These are phyloP conservation scores for Ormia ochracea DNA, from an alignment of 2,888 invertebrate genomes.

Conservation along the genomic window DNA sequence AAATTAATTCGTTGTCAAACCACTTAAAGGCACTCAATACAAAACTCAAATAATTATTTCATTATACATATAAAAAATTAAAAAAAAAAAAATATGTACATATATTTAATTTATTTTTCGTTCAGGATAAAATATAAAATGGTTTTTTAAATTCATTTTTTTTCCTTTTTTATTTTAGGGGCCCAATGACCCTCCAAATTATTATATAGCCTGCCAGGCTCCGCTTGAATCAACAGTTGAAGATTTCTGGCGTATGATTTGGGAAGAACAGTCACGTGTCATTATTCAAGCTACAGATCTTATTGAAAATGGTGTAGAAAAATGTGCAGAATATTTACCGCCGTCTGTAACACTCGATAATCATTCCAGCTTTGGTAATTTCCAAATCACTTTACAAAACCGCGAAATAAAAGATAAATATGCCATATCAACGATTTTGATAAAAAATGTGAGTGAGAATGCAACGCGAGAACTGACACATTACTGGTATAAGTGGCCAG, in stretches of 20 bases:
- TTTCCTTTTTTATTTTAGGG: slow-evolving; percentile 80
- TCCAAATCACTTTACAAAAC: slow-evolving; percentile 90
- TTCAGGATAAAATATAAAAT: background rate
- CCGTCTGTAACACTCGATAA: slow-evolving; percentile 94
- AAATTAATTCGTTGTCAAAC: too few relatives aligned
- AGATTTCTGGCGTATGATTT: slow-evolving; percentile 97
- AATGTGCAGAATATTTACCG: slow-evolving; percentile 93
- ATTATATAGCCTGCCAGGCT: slow-evolving; percentile 95
- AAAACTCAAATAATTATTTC: background rate
- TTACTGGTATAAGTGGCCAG: slow-evolving; percentile 96
- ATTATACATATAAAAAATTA: background rate
- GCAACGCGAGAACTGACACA: slow-evolving; percentile 92
- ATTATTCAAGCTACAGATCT: slow-evolving; percentile 94
- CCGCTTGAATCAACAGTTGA: slow-evolving; percentile 89
- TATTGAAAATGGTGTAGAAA: slow-evolving; percentile 91
- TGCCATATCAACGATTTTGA: slow-evolving; percentile 89
- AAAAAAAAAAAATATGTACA: too few relatives aligned
- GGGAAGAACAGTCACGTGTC: slow-evolving; percentile 94
- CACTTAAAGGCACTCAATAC: slow-evolving; percentile 16
- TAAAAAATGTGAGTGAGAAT: slow-evolving; percentile 89
- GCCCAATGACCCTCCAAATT: slow-evolving; percentile 87
- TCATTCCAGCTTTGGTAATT: slow-evolving; percentile 91
- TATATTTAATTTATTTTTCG: background rate
- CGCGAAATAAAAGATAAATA: slow-evolving; percentile 94
- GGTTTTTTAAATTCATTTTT: background rate